Conservation (phyloP, 2,888 invertebrate species). For the Agrypnus murinus region DNA sequence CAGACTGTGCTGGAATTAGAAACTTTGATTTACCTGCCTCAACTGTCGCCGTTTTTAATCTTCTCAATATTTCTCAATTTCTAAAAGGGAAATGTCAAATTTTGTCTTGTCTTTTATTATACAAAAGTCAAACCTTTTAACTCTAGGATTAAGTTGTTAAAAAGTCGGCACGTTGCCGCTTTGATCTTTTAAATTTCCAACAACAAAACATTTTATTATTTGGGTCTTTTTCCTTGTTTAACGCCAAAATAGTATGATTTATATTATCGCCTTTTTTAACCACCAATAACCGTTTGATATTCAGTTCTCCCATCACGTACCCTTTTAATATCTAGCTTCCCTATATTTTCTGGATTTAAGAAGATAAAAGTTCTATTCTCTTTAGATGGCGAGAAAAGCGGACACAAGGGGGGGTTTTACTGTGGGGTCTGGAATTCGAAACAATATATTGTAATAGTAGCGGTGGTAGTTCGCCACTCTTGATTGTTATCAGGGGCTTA, state of each 20-base stretch:
- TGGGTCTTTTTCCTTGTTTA: too few species aligned
- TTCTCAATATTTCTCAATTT: background rate
- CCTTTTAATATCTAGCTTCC: background rate
- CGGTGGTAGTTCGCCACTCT: background rate
- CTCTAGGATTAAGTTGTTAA: background rate
- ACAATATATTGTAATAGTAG: slow-evolving; percentile 17
- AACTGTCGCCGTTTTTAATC: background rate
- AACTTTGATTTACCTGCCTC: slow-evolving; percentile 6
- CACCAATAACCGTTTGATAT: background rate
- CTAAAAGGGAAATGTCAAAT: too few species aligned
- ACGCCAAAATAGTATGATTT: too few species aligned
- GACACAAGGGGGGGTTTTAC: slow-evolving; percentile 2
- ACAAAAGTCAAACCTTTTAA: background rate
- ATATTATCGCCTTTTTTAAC: background rate
- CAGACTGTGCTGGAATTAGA: slow-evolving; percentile 2
- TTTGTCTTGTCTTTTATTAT: background rate
- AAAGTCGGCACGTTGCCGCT: background rate
- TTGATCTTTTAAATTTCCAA: background rate
- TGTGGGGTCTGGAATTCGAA: slow-evolving; percentile 7
- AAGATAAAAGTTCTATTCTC: slow-evolving; percentile 7
- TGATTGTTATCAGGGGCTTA: slow-evolving; percentile 21
- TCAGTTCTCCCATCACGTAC: slow-evolving; percentile 7
- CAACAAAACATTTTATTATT: background rate
- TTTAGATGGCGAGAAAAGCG: slow-evolving; percentile 2
- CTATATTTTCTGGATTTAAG: slow-evolving; percentile 14